These are phyloP conservation scores for Drosophila ananassae DNA, from an alignment of 1,140 invertebrate species.

Conservation along the genomic window DNA sequence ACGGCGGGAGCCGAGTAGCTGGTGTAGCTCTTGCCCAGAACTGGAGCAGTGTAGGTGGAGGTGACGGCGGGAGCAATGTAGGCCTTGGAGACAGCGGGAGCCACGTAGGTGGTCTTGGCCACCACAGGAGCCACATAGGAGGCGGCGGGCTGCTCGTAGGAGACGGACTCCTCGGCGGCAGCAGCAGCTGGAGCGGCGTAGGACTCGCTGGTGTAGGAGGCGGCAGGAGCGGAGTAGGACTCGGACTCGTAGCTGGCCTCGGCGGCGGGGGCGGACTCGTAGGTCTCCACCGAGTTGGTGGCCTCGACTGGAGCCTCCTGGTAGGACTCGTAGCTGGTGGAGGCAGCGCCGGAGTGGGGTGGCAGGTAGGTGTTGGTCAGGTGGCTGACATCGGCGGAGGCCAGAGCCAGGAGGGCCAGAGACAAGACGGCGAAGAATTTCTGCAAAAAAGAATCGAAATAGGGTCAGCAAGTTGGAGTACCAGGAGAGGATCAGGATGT, in stretches of 20 bases:
- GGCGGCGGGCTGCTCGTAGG: constrained; percentile 34
- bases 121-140: constrained; percentile 38
- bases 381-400: constrained; percentile 71
- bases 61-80: constrained; percentile 26
- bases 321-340: constrained; percentile 50
- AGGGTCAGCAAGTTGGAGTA: too few species aligned
- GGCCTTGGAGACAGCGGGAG: constrained; percentile 15
- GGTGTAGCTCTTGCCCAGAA: constrained; percentile 28
- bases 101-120: constrained; percentile 24
- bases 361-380: constrained; percentile 67
- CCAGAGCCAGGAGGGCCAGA: constrained; percentile 59
- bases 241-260: constrained; percentile 26
- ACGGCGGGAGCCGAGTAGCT: constrained; percentile 25
- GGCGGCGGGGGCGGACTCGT: constrained; percentile 34
- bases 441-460: constrained; percentile 13
- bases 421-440: constrained; percentile 60
- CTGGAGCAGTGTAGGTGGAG: constrained; percentile 36
- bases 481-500: too few species aligned
- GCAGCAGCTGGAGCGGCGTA: constrained; percentile 27
- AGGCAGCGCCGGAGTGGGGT: constrained; percentile 27
- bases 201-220: constrained; percentile 16
- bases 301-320: constrained; percentile 21
- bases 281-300: constrained; percentile 30
- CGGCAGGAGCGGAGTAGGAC: constrained; percentile 44
- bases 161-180: constrained; percentile 21